Base-by-base conservation (phyloP, 2,113 vertebrate genomes). In the Rhinopomastus cyanomelas region DNA sequence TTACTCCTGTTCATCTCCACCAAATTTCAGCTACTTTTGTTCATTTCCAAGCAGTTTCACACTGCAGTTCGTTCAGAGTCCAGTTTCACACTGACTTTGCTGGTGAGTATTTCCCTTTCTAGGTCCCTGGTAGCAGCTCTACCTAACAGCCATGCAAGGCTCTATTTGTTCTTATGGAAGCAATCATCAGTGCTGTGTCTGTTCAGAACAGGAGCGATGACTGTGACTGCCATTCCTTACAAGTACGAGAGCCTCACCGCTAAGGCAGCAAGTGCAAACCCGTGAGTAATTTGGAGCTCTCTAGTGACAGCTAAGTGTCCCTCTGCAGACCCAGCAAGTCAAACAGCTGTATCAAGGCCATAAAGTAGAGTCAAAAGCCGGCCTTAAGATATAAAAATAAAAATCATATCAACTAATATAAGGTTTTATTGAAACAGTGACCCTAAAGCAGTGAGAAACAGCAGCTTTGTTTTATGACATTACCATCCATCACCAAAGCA, bases 91-190 rank as follows among this genome's bases (percentile, higher is more conserved):
- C 15, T 34, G 53, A 27, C 27, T 30, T 8, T 49, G n/a, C 19
- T 51, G 16, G 10, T 46, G 16, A 76, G 4, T 27, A 18, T 12
- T 85, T 83, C 39, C 13, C 9, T 48, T 56, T 29, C 53, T 5
- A 1, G 6, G 12, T 39, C 34, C 20, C n/a, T 30, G 5, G 65
- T 53, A 61, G 8, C 13, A 59, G 29, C 16, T 72, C 30, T 36
- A 81, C 29, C 27, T 0, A 0, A n/a, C 1, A 1, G 36, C 42
- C 22, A 3, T 4, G 18, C 32, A 4, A 7, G 14, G 16, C 20
- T 16, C 0, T 19, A 13, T 23, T 75, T 76, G 16, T 12, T 46
- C 27, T 55, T n/a, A 20, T 3, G 2, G 26, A n/a, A 32, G 30
- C 37, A 46, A 66, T 69, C 42, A 37, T 0, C 19, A 55, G 23